A percentile compares a stretch with the other conserved stretches of the same genome.
Evolutionary conservation across 2,888 invertebrate genomes (phyloP).

Genomic region (Sarcophaga caerulescens): DNA sequence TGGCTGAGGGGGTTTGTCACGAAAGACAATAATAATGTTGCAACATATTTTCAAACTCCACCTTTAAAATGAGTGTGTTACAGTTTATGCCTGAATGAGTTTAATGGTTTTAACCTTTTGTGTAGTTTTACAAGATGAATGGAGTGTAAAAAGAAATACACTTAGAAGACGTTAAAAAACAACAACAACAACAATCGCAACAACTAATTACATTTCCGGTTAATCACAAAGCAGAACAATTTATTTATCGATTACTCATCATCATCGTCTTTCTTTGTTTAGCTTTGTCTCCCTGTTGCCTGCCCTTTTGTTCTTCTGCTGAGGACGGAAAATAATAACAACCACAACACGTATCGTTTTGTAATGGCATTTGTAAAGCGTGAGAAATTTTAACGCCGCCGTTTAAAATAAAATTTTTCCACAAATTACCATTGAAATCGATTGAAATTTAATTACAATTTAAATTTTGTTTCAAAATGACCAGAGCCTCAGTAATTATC

Average conservation of each 20-base stretch:
- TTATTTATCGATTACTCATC: conserved; percentile 54
- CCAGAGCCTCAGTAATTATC: conserved; percentile 18
- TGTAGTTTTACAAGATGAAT: conserved; percentile 11
- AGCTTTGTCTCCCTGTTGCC: background rate
- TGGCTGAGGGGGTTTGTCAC: background rate
- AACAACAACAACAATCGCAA: background rate
- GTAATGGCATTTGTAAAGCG: background rate
- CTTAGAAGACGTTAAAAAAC: background rate
- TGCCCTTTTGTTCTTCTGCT: background rate
- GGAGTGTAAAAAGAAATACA: conserved; percentile 3
- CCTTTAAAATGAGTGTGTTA: conserved; percentile 22
- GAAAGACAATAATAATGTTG: conserved; percentile 3
- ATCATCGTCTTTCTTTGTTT: background rate
- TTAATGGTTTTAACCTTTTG: conserved; percentile 22
- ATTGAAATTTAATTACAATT: conserved; percentile 58
- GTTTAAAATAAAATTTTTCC: conserved; percentile 7
- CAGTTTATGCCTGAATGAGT: conserved; percentile 54
- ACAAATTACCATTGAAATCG: conserved; percentile 36
- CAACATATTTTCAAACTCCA: background rate
- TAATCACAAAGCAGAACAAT: conserved; percentile 56
- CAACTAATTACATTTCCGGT: conserved; percentile 63
- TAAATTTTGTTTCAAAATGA: conserved; percentile 31
- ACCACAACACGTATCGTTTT: background rate
- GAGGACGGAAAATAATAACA: background rate
- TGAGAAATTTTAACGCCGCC: conserved; percentile 36